Evolutionary conservation across 1,140 invertebrate species (phyloP).

Genomic region (Drosophila mauritiana): DNA sequence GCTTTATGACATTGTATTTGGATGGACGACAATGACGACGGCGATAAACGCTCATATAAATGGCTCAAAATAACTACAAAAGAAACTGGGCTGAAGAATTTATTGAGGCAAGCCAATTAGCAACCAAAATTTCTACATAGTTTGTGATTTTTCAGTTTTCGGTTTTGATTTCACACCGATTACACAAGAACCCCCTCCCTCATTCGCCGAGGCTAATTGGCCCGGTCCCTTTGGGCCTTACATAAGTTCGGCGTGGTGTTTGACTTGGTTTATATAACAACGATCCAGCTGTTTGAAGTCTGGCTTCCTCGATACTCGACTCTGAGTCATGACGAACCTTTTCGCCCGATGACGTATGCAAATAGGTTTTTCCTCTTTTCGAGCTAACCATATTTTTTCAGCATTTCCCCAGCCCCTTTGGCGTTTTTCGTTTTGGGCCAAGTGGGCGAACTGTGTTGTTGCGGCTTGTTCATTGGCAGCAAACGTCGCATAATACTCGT

Average conservation of each 20-base stretch:
- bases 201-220: constrained; percentile 35
- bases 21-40: constrained; percentile 20
- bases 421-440: constrained; percentile 40
- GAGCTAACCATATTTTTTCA: constrained; percentile 8
- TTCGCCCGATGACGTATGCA: constrained; percentile 50
- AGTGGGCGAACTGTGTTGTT: constrained; percentile 39
- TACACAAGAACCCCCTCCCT: constrained; percentile 38
- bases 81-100: constrained; percentile 37
- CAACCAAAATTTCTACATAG: constrained; percentile 23
- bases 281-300: constrained; percentile 7
- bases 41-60: constrained; percentile 56
- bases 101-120: constrained; percentile 48
- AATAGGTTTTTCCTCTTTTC: constrained; percentile 39
- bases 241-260: constrained; percentile 13
- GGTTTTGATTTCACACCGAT: constrained; percentile 44
- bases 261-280: constrained; percentile 23
- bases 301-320: constrained; percentile 28
- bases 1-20: constrained; percentile 55
- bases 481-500: constrained; percentile 56
- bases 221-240: constrained; percentile 19
- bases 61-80: constrained; percentile 19
- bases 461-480: constrained; percentile 32
- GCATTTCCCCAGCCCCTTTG: background rate
- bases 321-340: constrained; percentile 56
- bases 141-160: constrained; percentile 18